phyloP scores from a whole-genome alignment of 1,140 invertebrate genomes.

The Ceratitis capitata region DNA sequence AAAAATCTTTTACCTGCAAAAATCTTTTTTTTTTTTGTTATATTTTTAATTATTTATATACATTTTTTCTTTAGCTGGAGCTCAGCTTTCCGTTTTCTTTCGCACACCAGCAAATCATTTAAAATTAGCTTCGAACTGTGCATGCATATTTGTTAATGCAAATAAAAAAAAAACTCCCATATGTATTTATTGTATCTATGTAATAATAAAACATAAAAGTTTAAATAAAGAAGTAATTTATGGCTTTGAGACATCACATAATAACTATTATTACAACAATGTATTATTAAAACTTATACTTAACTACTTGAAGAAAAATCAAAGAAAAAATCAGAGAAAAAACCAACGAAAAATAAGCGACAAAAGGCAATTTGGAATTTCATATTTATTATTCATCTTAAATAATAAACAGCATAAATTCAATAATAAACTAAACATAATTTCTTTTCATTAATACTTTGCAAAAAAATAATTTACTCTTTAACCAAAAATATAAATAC shows the following conservation, averaged over 20 bases:
- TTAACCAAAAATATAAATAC: no score
- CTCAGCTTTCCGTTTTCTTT: no score
- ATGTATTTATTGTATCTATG: conserved; percentile 22
- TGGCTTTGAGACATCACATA: not conserved
- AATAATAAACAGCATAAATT: no score
- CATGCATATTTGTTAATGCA: not conserved
- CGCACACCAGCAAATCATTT: no score
- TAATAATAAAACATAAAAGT: not conserved
- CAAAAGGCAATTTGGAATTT: not conserved
- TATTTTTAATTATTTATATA: no score
- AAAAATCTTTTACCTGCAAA: no score
- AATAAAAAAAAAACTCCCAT: not conserved
- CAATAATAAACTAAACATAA: no score
- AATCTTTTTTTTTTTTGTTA: no score
- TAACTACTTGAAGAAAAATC: not conserved
- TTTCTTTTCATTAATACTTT: no score
- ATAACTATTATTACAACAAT: not conserved
- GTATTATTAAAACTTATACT: not conserved
- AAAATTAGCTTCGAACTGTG: no score
- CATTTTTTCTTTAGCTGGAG: no score
- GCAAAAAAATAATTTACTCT: no score
- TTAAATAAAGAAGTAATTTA: conserved; percentile 18
- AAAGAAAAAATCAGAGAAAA: not conserved
- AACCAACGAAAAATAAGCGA: not conserved
- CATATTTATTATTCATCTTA: not conserved